Percentiles rank a stretch among this genome's conserved stretches.
Evolutionary conservation across 2,888 invertebrate genomes (phyloP).

Genomic region (Leucoptera coffeella): DNA sequence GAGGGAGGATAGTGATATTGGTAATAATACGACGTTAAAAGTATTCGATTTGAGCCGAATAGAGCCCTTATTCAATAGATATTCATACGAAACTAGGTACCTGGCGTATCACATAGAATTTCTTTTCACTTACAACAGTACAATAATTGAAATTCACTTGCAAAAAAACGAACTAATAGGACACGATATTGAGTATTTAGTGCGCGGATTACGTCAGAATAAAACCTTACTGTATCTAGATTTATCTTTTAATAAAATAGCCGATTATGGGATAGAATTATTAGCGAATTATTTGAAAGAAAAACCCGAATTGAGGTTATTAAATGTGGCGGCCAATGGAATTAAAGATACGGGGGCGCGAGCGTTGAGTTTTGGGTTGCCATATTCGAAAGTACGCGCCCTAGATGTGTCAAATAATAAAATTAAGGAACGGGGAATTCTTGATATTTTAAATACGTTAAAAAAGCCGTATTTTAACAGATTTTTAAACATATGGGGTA

Average conservation of each 20-base stretch:
- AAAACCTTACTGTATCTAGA: conserved; percentile 50
- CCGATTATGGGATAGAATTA: conserved; percentile 50
- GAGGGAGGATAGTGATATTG: conserved; percentile 26
- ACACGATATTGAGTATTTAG: conserved; percentile 53
- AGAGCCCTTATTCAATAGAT: conserved; percentile 25
- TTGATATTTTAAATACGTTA: conserved; percentile 46
- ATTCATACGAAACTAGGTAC: conserved; percentile 36
- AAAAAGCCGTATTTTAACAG: conserved; percentile 41
- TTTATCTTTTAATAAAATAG: conserved; percentile 54
- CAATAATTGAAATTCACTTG: conserved; percentile 48
- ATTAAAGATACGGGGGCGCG: conserved; percentile 53
- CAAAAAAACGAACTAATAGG: conserved; percentile 56
- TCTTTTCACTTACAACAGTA: conserved; percentile 23
- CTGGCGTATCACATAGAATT: conserved; percentile 43
- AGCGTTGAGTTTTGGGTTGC: conserved; percentile 46
- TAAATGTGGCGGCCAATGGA: conserved; percentile 52
- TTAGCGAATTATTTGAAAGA: conserved; percentile 46
- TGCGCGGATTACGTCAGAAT: conserved; percentile 43
- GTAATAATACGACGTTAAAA: conserved; percentile 20
- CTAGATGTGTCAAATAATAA: conserved; percentile 53
- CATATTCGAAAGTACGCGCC: conserved; percentile 49
- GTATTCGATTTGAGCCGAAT: conserved; percentile 33
- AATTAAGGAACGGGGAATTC: conserved; percentile 43
- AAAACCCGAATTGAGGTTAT: conserved; percentile 34
- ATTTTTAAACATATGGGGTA: conserved; percentile 38